These are phyloP conservation scores for Diachasma alloeum DNA, from an alignment of 1,140 invertebrate genomes.

Conservation along the genomic window DNA sequence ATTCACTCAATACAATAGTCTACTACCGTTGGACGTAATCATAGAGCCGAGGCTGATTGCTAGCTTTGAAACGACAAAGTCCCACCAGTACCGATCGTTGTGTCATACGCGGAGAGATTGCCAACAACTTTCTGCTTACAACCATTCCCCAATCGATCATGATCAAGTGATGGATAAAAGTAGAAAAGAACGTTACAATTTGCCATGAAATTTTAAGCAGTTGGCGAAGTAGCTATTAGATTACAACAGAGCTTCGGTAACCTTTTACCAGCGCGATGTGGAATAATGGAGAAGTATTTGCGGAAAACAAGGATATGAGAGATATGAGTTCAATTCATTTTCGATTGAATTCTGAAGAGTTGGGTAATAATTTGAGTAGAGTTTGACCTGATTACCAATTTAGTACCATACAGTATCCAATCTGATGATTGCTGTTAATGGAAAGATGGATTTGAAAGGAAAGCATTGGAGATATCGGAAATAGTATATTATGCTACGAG, in stretches of 20 bases:
- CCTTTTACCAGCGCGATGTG: background rate
- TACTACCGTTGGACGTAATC: background rate
- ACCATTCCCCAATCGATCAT: background rate
- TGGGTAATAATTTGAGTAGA: no score
- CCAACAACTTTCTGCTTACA: background rate
- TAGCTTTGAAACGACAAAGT: background rate
- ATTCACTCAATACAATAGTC: slow-evolving; percentile 12
- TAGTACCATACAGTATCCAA: no score
- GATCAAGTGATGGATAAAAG: background rate
- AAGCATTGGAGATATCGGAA: no score
- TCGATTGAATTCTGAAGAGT: no score
- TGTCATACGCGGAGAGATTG: background rate
- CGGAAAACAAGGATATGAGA: no score
- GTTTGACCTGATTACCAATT: no score
- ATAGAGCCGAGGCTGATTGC: slow-evolving; percentile 6
- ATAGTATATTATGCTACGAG: no score
- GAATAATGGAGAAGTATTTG: no score
- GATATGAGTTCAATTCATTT: no score
- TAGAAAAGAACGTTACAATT: background rate
- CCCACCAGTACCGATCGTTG: background rate
- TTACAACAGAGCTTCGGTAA: background rate
- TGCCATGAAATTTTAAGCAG: background rate
- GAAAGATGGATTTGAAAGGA: no score
- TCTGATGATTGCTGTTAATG: no score
- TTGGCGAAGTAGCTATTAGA: background rate